phyloP scores from a whole-genome alignment of 2,888 invertebrate genomes.

The Zygothrica quintamaculata region DNA sequence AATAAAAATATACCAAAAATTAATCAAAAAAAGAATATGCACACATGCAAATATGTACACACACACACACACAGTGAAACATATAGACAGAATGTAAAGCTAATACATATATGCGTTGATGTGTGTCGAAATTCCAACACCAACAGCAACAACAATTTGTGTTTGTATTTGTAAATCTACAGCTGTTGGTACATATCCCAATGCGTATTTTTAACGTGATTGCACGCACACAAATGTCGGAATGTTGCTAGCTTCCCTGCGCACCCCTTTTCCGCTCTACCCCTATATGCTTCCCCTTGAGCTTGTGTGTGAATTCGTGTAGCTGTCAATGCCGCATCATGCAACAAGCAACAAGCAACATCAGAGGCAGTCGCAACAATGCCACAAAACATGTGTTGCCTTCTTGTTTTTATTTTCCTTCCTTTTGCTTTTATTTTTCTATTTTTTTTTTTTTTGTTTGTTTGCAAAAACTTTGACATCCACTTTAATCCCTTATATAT shows the following conservation, averaged over 20 bases:
- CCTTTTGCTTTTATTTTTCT: conserved; percentile 1
- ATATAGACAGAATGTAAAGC: conserved; percentile 13
- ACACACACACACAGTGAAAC: conserved; percentile 20
- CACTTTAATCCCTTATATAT: conserved; percentile 10
- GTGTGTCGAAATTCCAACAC: conserved; percentile 39
- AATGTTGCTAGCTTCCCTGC: conserved; percentile 13
- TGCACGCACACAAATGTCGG: conserved; percentile 53
- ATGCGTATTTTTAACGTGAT: conserved; percentile 65
- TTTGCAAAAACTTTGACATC: conserved; percentile 39
- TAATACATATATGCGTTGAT: conserved; percentile 18
- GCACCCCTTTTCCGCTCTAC: background rate
- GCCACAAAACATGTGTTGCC: conserved; percentile 59
- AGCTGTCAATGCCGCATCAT: conserved; percentile 67
- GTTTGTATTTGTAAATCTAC: conserved; percentile 42
- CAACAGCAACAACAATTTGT: conserved; percentile 19
- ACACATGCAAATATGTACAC: conserved; percentile 47
- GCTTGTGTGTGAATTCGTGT: conserved; percentile 42
- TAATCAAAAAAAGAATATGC: conserved; percentile 60
- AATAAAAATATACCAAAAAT: conserved; percentile 51
- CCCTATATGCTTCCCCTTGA: conserved; percentile 16
- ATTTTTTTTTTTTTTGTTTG: too few relatives aligned
- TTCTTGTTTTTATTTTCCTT: conserved; percentile 4
- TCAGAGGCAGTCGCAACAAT: conserved; percentile 33
- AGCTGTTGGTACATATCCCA: conserved; percentile 71
- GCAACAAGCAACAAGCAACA: conserved; percentile 61